These are phyloP conservation scores for Falco novaeseelandiae DNA, from an alignment of 2,797 vertebrate species.

Conservation along the genomic window DNA sequence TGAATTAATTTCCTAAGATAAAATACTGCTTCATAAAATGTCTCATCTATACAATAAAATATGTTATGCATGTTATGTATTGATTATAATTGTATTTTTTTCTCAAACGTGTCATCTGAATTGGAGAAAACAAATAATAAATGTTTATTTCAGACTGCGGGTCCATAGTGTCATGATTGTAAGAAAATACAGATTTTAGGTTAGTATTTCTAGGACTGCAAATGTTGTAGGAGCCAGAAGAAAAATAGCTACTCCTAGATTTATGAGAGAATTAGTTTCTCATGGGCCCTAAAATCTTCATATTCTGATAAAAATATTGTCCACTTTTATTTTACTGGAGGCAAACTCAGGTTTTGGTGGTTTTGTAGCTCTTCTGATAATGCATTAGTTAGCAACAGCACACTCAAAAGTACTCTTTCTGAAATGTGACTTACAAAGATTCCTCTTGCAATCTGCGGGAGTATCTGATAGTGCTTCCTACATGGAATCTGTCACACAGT, in stretches of 20 bases:
- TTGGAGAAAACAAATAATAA: not conserved
- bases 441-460: not conserved
- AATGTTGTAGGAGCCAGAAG: not conserved
- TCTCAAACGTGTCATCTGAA: not conserved
- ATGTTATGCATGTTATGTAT: not conserved
- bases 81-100: not conserved
- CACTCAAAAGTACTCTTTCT: not conserved
- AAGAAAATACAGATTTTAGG: not conserved
- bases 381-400: not conserved
- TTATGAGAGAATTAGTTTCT: not conserved
- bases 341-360: not conserved
- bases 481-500: not conserved
- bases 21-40: slow-evolving; percentile 21
- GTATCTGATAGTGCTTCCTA: not conserved
- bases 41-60: not conserved
- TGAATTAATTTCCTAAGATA: slow-evolving; percentile 38
- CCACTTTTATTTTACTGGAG: not conserved
- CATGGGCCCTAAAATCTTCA: not conserved
- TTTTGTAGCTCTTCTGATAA: not conserved
- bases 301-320: not conserved
- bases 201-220: not conserved
- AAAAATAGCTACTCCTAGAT: not conserved
- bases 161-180: not conserved
- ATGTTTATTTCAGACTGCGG: not conserved
- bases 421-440: not conserved